phyloP scores from a whole-genome alignment of 1,140 invertebrate species.

The Drosophila tsacasi region DNA sequence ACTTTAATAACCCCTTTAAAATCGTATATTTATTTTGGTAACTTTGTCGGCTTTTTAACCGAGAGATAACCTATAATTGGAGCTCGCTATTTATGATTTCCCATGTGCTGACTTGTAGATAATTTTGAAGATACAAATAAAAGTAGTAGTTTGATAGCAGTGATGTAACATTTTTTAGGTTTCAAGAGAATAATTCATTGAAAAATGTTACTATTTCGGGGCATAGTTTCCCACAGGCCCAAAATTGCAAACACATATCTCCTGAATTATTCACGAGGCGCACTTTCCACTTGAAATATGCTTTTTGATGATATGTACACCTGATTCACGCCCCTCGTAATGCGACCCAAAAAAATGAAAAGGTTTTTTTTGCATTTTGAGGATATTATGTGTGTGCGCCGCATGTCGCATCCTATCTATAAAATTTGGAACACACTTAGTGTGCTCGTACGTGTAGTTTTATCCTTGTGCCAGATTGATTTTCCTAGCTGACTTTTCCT shows the following conservation, averaged over 20 bases:
- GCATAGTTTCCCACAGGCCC: background rate
- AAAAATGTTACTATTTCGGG: background rate
- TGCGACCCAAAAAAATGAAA: slow-evolving; percentile 8
- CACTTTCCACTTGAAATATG: slow-evolving; percentile 20
- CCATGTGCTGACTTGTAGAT: slow-evolving; percentile 2
- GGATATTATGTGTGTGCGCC: slow-evolving; percentile 9
- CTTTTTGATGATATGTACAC: slow-evolving; percentile 22
- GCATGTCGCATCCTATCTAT: slow-evolving; percentile 30
- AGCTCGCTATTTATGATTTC: background rate
- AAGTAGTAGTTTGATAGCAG: background rate
- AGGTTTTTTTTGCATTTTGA: slow-evolving; percentile 26
- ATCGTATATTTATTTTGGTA: background rate
- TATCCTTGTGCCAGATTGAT: slow-evolving; percentile 81
- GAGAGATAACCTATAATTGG: background rate
- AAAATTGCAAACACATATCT: slow-evolving; percentile 2
- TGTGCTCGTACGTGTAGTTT: slow-evolving; percentile 33
- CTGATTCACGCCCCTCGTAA: slow-evolving; percentile 35
- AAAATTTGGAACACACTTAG: slow-evolving; percentile 37
- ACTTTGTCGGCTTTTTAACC: slow-evolving; percentile 2
- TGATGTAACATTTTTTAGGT: background rate
- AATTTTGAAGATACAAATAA: background rate
- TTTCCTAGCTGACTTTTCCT: slow-evolving; percentile 44
- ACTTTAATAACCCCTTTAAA: slow-evolving; percentile 2
- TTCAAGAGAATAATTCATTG: background rate
- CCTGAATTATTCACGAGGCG: slow-evolving; percentile 38